Conservation (phyloP, 1,140 invertebrate species). For the Pogonus chalceus region DNA sequence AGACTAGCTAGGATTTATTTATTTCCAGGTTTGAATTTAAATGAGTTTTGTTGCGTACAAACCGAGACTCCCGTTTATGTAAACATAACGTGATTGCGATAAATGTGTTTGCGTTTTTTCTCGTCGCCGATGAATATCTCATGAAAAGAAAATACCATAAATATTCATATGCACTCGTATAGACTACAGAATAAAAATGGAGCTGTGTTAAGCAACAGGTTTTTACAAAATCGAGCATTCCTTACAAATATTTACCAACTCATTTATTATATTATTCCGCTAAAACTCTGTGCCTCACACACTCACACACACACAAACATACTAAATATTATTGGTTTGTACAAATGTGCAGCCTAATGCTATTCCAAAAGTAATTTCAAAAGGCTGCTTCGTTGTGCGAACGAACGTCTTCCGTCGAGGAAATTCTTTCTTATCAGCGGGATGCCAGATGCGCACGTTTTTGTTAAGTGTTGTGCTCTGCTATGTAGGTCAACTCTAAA, state of each 20-base stretch:
- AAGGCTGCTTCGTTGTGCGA: not conserved
- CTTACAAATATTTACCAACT: not conserved
- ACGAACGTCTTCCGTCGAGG: not conserved
- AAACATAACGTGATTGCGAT: conserved; percentile 5
- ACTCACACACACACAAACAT: too few species aligned
- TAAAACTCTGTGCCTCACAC: not conserved
- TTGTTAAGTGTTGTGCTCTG: not conserved
- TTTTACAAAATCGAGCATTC: not conserved
- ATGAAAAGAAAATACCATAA: conserved; percentile 6
- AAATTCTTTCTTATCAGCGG: not conserved
- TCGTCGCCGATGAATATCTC: not conserved
- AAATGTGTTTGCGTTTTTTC: conserved; percentile 5
- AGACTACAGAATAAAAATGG: conserved; percentile 4
- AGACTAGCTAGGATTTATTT: too few species aligned
- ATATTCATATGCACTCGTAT: conserved; percentile 6
- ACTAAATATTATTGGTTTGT: not conserved
- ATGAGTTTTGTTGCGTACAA: not conserved
- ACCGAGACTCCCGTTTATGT: not conserved
- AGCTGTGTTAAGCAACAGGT: not conserved
- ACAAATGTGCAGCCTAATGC: not conserved
- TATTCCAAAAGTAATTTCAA: not conserved
- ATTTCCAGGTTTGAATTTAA: not conserved
- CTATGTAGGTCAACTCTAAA: too few species aligned
- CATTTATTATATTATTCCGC: not conserved
- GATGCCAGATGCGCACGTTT: not conserved